Conservation (phyloP, 2,797 vertebrate species). For the Alectoris magna region DNA sequence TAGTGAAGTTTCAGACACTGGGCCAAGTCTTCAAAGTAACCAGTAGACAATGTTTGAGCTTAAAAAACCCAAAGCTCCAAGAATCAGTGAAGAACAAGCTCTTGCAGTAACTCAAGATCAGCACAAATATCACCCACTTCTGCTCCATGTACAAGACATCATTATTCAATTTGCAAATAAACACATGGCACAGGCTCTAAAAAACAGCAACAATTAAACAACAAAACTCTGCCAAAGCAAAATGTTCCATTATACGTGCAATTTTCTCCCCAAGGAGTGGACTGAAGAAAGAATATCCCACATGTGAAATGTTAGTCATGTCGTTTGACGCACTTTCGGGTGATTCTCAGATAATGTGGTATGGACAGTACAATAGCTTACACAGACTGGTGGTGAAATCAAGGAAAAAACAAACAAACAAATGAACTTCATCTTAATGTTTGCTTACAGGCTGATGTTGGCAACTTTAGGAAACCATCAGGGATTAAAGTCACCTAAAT, state of each 20-base stretch:
- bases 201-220: background rate
- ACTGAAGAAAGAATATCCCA: slow-evolving; percentile 28
- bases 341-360: background rate
- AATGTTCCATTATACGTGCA: background rate
- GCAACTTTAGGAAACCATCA: background rate
- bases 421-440: background rate
- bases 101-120: background rate
- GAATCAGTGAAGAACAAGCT: background rate
- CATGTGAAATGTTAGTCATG: slow-evolving; percentile 19
- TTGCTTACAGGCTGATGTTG: background rate
- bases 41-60: background rate
- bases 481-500: background rate
- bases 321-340: background rate
- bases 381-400: background rate
- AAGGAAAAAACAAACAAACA: background rate
- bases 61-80: background rate
- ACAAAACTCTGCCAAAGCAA: background rate
- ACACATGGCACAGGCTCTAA: background rate
- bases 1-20: background rate
- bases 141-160: background rate
- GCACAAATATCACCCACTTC: background rate
- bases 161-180: slow-evolving; percentile 39
- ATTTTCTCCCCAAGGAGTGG: slow-evolving; percentile 2
- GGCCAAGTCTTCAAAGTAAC: background rate
- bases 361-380: background rate